These are phyloP conservation scores for Piaya cayana DNA, from an alignment of 2,113 vertebrate genomes.

Conservation along the genomic window DNA sequence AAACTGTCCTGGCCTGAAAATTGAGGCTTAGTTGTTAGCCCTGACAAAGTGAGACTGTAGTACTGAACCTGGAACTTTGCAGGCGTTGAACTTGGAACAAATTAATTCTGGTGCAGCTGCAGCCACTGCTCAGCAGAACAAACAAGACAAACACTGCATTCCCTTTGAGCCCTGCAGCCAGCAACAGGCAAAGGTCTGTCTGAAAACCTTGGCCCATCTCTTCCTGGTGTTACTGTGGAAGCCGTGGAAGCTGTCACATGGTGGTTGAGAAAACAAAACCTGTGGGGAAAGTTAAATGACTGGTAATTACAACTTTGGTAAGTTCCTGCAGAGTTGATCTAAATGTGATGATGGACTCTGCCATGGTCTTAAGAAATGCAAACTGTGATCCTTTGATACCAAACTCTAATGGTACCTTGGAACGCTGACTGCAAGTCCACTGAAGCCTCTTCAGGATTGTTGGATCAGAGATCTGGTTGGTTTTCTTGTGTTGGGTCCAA, in stretches of 20 bases:
- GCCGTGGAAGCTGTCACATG: no score
- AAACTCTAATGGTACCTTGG: background rate
- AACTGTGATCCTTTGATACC: background rate
- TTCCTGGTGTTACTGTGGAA: no score
- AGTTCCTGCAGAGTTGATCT: background rate
- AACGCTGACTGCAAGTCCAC: background rate
- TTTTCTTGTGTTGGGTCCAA: background rate
- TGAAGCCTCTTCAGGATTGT: background rate
- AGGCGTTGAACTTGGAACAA: no score
- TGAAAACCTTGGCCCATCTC: no score
- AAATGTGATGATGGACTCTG: background rate
- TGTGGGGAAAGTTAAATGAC: background rate
- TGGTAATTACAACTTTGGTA: rapidly evolving
- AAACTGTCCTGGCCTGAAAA: background rate
- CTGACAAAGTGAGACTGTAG: background rate
- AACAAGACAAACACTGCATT: no score
- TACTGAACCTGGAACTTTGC: background rate
- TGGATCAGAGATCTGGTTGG: background rate
- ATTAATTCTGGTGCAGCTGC: no score
- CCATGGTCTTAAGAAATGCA: background rate
- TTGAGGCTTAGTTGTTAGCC: background rate
- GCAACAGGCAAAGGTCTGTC: no score
- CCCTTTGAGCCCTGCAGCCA: no score
- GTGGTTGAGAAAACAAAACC: background rate
- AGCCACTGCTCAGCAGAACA: no score